Evolutionary conservation across 2,113 vertebrate species (phyloP), one percentile per base, ranked within the genome.

Genomic region (Semicossyphus pulcher): DNA sequence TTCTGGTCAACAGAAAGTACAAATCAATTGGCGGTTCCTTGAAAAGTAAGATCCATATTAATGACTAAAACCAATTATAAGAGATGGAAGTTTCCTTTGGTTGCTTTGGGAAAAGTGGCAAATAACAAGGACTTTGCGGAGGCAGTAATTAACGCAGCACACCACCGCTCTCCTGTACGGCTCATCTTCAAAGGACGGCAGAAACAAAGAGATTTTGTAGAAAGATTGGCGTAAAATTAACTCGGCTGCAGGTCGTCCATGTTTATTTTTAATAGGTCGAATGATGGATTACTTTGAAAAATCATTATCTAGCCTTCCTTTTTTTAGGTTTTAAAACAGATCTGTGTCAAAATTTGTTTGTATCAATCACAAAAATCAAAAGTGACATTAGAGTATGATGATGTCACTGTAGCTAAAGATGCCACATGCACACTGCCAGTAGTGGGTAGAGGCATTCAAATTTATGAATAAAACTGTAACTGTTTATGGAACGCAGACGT

Each of bases 161-260:
- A 75, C 28, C 39, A 23, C n/a, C 25, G 20, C 12, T 31, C 23
- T 39, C 51, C 18, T 42, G 45, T 41, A 21, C n/a, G 1, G 11
- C 34, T 62, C 49, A 36, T 58, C 58, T 63, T 52, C 63, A 69
- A 69, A 69, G 44, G 28, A 20, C 6, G 3, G 18, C 4, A 34
- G 25, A 42, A 49, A 60, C 34, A 73, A 20, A 59, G 10, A 56
- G 21, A 26, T 67, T 79, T 59, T 25, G 66, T 34, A 37, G 41
- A 23, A 23, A 56, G 29, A 47, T 39, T 31, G 37, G 67, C 61
- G 16, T 29, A 47, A 29, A 25, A 25, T 45, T 31, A 59, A 7
- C 36, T 34, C 11, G 29, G 44, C 60, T 48, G 6, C 39, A 72
- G 20, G 41, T 61, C 41, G 54, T 20, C 28, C 20, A 48, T 14